phyloP scores from a whole-genome alignment of 2,113 vertebrate genomes.

The Elephantulus edwardii region DNA sequence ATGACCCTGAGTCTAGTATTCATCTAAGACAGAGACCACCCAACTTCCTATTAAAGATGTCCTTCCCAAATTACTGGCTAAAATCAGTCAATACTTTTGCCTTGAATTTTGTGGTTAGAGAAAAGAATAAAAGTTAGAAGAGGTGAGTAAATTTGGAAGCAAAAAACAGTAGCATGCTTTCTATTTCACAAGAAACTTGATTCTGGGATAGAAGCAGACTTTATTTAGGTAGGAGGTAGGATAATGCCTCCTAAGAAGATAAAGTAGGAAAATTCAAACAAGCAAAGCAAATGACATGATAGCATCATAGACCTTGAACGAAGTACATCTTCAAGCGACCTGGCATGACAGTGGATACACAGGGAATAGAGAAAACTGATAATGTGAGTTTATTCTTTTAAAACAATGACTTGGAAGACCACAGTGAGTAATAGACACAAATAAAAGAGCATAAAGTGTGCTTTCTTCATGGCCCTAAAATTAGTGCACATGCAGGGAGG shows the following conservation, averaged over 20 bases:
- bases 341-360: neutral
- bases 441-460: neutral
- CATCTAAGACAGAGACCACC: constrained; percentile 48
- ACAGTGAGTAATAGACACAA: neutral
- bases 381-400: neutral
- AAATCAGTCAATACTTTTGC: constrained; percentile 49
- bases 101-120: constrained; percentile 36
- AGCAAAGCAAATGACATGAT: constrained; percentile 24
- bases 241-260: neutral
- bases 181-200: constrained; percentile 32
- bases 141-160: neutral
- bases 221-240: neutral
- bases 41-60: constrained; percentile 60
- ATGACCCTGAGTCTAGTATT: constrained; percentile 39
- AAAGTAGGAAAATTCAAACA: constrained; percentile 7
- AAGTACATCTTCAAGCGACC: neutral
- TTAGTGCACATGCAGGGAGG: neutral
- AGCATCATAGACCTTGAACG: neutral
- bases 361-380: neutral
- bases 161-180: constrained; percentile 15
- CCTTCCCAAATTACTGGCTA: constrained; percentile 49
- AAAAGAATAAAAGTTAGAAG: constrained; percentile 9
- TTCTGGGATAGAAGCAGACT: neutral
- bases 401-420: neutral
- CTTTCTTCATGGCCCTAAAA: neutral